Evolutionary conservation across 2,888 invertebrate species (phyloP), one percentile per base, ranked within the genome.

Genomic region (Protula sp.): DNA sequence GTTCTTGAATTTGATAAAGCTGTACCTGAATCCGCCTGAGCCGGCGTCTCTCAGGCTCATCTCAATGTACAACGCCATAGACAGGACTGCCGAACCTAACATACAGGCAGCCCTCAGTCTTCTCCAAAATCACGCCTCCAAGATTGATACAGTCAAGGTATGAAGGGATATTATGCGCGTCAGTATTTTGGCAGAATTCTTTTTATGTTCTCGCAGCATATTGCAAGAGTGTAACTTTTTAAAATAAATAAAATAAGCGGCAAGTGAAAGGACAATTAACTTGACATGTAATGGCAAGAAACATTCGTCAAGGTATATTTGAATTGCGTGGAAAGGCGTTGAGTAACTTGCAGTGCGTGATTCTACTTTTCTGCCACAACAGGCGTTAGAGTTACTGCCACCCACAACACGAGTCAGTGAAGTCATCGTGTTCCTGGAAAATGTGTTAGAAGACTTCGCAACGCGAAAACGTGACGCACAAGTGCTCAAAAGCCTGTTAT

Each of bases 141-240:
- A 89, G 80, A 90, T 97, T 71, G 88, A 93, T 71, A 91, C 94
- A 0, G 80, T 89, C 9, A 88, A 89, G 82, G 89, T 89, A 74
- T 66, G 66, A n/a, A 54, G 2, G 38, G 38, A 38, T n/a, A n/a
- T n/a, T n/a, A n/a, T n/a, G n/a, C n/a, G n/a, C n/a, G n/a, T n/a
- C n/a, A n/a, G n/a, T n/a, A n/a, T n/a, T n/a, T n/a, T n/a, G n/a
- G n/a, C n/a, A n/a, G n/a, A n/a, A n/a, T n/a, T n/a, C n/a, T n/a
- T n/a, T n/a, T n/a, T n/a, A n/a, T n/a, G n/a, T n/a, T n/a, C n/a
- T n/a, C n/a, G n/a, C n/a, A n/a, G n/a, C n/a, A n/a, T n/a, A n/a
- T n/a, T n/a, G n/a, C n/a, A n/a, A n/a, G n/a, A n/a, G n/a, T n/a
- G n/a, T n/a, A n/a, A n/a, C n/a, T n/a, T n/a, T n/a, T n/a, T n/a